These are phyloP conservation scores for Drosophila neotestacea DNA, from an alignment of 2,888 invertebrate genomes.

Conservation along the genomic window DNA sequence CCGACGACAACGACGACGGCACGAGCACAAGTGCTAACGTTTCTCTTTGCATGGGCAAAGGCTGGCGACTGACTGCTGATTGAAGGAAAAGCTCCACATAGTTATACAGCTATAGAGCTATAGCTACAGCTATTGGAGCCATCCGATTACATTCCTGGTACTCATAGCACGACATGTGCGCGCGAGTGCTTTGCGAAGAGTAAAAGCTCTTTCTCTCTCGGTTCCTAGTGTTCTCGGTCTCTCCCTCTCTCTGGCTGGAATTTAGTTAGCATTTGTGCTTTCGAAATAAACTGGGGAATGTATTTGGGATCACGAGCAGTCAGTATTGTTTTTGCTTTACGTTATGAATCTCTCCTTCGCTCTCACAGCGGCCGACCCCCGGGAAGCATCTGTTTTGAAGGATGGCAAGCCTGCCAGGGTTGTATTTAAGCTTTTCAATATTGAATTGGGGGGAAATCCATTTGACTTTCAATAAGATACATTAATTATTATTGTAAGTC, in stretches of 20 bases:
- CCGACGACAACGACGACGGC: constrained; percentile 52
- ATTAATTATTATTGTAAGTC: constrained; percentile 43
- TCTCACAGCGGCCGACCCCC: constrained; percentile 7
- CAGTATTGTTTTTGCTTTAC: constrained; percentile 16
- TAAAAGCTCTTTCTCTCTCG: constrained; percentile 43
- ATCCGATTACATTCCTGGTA: constrained; percentile 67
- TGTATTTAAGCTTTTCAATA: constrained; percentile 36
- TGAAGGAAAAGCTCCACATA: constrained; percentile 65
- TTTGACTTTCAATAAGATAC: constrained; percentile 34
- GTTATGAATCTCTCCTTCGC: constrained; percentile 7
- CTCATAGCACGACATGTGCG: constrained; percentile 61
- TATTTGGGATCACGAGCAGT: constrained; percentile 10
- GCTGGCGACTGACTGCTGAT: constrained; percentile 70
- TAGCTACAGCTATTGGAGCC: constrained; percentile 26
- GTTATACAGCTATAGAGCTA: constrained; percentile 48
- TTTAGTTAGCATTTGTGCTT: constrained; percentile 36
- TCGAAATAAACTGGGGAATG: constrained; percentile 18
- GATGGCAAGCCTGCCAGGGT: constrained; percentile 26
- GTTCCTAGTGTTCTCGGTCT: not conserved
- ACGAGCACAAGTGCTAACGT: constrained; percentile 68
- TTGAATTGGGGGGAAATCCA: not conserved
- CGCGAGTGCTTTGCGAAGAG: constrained; percentile 39
- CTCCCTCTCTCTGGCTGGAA: constrained; percentile 31
- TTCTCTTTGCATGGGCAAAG: constrained; percentile 74
- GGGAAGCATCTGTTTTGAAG: constrained; percentile 16